Evolutionary conservation across 92 coral and sea anemone species (phyloP).

Genomic region (Epizoanthus rinbou): DNA sequence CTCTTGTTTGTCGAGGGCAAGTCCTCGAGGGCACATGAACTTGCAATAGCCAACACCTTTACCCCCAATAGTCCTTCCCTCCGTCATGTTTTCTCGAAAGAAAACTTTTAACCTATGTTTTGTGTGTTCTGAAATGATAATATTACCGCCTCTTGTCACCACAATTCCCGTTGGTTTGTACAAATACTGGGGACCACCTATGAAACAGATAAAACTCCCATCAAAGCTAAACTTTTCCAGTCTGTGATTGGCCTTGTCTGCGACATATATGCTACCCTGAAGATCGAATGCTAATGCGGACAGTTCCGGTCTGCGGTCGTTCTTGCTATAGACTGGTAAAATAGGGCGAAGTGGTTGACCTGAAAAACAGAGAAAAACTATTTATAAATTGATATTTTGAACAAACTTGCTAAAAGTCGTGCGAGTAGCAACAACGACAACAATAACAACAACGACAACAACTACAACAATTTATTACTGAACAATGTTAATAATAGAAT

Average conservation of each 20-base stretch:
- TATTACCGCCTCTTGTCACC: conserved; percentile 82
- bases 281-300: conserved; percentile 75
- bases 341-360: conserved; percentile 86
- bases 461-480: too few relatives aligned
- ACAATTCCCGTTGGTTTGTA: conserved; percentile 79
- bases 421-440: too few relatives aligned
- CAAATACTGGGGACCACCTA: conserved; percentile 81
- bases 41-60: conserved; percentile 87
- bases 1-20: conserved; percentile 74
- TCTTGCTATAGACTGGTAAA: conserved; percentile 84
- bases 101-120: conserved; percentile 81
- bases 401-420: too few relatives aligned
- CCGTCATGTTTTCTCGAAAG: conserved; percentile 54
- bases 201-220: conserved; percentile 82
- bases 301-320: conserved; percentile 87
- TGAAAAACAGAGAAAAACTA: conserved; percentile 15
- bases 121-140: conserved; percentile 79
- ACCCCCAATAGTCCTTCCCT: conserved; percentile 62
- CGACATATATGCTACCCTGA: conserved; percentile 71
- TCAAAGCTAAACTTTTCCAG: conserved; percentile 82
- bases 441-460: too few relatives aligned
- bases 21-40: conserved; percentile 86
- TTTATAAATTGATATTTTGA: too few relatives aligned
- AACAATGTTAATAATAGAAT: too few relatives aligned
- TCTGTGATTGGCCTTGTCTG: conserved; percentile 89